These are phyloP conservation scores for Drosophila arawakana DNA, from an alignment of 1,140 invertebrate genomes.

Conservation along the genomic window DNA sequence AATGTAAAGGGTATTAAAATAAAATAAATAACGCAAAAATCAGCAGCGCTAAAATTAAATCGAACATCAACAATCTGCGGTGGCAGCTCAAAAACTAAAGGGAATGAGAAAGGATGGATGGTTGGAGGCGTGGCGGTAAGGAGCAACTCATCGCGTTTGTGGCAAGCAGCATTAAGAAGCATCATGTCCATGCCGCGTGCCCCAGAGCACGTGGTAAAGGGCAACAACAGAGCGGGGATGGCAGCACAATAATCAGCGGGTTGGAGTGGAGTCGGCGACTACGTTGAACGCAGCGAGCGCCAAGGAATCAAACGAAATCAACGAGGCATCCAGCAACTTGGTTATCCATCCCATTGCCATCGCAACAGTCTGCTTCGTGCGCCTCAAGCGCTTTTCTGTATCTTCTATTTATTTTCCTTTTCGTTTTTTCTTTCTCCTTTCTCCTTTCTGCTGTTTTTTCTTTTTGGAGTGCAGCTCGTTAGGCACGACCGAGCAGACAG, in stretches of 20 bases:
- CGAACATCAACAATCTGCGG: constrained; percentile 80
- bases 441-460: background rate
- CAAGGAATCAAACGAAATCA: constrained; percentile 72
- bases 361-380: constrained; percentile 10
- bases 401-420: constrained; percentile 8
- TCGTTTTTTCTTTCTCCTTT: background rate
- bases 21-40: constrained; percentile 83
- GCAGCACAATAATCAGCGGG: constrained; percentile 19
- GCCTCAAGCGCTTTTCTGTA: constrained; percentile 53
- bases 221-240: background rate
- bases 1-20: constrained; percentile 82
- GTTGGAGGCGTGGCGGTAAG: background rate
- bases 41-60: constrained; percentile 79
- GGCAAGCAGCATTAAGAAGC: constrained; percentile 8
- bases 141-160: background rate
- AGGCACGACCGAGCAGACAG: constrained; percentile 78
- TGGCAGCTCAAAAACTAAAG: constrained; percentile 12
- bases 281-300: constrained; percentile 19
- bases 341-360: constrained; percentile 66
- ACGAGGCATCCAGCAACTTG: constrained; percentile 74
- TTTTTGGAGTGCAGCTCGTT: constrained; percentile 74
- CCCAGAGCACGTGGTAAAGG: constrained; percentile 8
- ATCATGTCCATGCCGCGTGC: constrained; percentile 8
- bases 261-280: too few relatives aligned
- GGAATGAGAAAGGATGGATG: background rate